Conservation (phyloP, 2,888 invertebrate genomes). For the Caenorhabditis japonica region DNA sequence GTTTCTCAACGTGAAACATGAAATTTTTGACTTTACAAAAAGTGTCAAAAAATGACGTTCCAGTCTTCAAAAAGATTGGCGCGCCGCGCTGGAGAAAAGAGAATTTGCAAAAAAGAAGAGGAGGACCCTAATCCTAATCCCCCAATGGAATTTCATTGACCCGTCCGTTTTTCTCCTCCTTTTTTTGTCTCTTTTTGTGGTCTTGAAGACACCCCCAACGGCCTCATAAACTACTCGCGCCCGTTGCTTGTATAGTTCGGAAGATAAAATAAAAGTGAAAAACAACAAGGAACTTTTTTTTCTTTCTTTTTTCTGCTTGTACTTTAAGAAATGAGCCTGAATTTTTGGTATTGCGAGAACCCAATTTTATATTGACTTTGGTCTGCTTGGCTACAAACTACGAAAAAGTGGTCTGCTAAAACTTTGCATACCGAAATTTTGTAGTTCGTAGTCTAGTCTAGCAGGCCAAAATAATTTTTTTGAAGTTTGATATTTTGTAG, state of each 20-base stretch:
- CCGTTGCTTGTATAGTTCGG: slow-evolving; percentile 1
- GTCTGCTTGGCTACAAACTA: neutral
- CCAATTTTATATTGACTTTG: too few species aligned
- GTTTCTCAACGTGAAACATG: too few species aligned
- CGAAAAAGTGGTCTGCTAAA: too few species aligned
- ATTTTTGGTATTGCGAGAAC: too few species aligned
- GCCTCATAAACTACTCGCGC: slow-evolving; percentile 41
- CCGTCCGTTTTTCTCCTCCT: slow-evolving; percentile 5
- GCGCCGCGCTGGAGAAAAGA: too few species aligned
- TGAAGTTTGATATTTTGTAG: slow-evolving; percentile 12
- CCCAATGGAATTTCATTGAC: slow-evolving; percentile 51
- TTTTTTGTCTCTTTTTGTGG: slow-evolving; percentile 9
- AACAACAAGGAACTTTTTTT: too few species aligned
- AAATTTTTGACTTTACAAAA: too few species aligned
- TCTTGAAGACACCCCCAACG: slow-evolving; percentile 18
- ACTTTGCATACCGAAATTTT: too few species aligned
- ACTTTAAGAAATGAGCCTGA: slow-evolving; percentile 1
- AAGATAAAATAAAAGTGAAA: too few species aligned
- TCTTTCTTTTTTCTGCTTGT: neutral
- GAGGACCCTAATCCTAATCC: slow-evolving; percentile 39
- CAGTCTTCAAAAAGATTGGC: too few species aligned
- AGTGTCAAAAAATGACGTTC: slow-evolving; percentile 2
- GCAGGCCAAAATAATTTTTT: slow-evolving; percentile 11
- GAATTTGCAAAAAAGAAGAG: too few species aligned
- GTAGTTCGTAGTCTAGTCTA: slow-evolving; percentile 3